Conservation (phyloP, 1,140 invertebrate genomes). For the Cydia splendana region DNA sequence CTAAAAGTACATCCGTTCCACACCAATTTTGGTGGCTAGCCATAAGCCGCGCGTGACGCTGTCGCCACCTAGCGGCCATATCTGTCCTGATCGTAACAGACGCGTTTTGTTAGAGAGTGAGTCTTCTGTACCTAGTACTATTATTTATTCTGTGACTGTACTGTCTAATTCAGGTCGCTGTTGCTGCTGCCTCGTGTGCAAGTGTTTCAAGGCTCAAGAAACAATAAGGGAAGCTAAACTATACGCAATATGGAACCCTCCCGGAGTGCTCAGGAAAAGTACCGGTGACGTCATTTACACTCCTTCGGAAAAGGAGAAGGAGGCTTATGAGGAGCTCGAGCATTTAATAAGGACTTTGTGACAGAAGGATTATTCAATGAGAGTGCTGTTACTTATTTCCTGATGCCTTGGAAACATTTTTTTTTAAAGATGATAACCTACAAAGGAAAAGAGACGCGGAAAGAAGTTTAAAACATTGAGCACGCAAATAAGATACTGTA, state of each 20-base stretch:
- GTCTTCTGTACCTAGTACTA: no score
- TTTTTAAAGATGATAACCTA: no score
- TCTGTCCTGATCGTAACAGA: no score
- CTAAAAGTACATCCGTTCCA: no score
- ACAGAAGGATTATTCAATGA: not conserved
- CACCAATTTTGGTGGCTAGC: no score
- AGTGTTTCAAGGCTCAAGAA: constrained; percentile 52
- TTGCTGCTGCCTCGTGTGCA: constrained; percentile 61
- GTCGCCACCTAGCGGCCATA: no score
- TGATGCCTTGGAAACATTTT: not conserved
- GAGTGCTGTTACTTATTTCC: not conserved
- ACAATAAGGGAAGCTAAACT: constrained; percentile 55
- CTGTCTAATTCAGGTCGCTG: constrained; percentile 51
- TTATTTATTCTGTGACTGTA: no score
- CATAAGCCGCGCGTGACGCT: no score
- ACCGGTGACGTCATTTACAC: constrained; percentile 48
- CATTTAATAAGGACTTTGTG: constrained; percentile 63
- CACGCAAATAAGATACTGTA: no score
- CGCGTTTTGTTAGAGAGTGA: no score
- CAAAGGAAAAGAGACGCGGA: no score
- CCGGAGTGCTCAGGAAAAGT: constrained; percentile 48
- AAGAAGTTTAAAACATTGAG: no score
- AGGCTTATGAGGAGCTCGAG: constrained; percentile 58
- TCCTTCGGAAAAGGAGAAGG: constrained; percentile 49
- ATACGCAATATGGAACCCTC: constrained; percentile 54